Conservation (phyloP, 2,797 vertebrate species). For the Chrosomus eos region DNA sequence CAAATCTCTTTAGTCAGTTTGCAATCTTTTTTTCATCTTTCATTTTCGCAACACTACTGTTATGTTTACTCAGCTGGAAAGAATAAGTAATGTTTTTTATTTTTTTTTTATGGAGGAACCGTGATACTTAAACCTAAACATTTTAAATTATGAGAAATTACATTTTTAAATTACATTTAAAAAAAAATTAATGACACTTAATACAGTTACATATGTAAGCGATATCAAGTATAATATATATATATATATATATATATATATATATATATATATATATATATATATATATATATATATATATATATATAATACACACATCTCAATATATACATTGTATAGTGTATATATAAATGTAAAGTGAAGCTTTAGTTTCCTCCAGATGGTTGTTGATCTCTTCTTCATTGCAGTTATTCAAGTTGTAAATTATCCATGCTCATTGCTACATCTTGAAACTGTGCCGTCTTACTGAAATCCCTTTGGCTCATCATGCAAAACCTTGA, state of each 20-base stretch:
- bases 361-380: conserved; percentile 1
- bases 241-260: too few species aligned
- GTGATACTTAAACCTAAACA: background rate
- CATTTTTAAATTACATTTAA: background rate
- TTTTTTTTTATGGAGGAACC: background rate
- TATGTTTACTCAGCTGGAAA: background rate
- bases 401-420: background rate
- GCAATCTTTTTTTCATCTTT: background rate
- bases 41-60: background rate
- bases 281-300: too few species aligned
- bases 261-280: too few species aligned
- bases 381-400: background rate
- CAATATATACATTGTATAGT: too few species aligned
- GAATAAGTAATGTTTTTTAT: background rate
- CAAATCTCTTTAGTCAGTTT: background rate
- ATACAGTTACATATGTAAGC: background rate
- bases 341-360: background rate
- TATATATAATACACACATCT: too few species aligned
- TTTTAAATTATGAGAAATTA: too few species aligned
- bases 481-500: conserved; percentile 38
- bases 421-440: conserved; percentile 33
- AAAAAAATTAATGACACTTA: background rate
- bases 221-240: background rate
- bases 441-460: conserved; percentile 35
- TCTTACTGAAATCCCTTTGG: conserved; percentile 21